Evolutionary conservation across 2,888 invertebrate genomes (phyloP).

Genomic region (Gastracanthus pulcherrimus): DNA sequence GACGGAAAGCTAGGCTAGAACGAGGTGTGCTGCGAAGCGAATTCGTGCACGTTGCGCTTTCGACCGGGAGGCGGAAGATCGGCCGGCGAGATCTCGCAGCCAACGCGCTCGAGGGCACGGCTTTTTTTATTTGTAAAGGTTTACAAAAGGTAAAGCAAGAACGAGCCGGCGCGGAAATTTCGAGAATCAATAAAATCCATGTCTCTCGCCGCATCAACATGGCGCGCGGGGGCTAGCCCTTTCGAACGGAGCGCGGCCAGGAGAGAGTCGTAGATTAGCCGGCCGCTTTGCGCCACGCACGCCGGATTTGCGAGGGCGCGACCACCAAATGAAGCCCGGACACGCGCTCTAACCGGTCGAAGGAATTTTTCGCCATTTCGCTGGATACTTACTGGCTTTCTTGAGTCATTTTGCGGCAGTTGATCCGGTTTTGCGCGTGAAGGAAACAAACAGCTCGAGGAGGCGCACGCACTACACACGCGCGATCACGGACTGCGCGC

Average conservation of each 20-base stretch:
- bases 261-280: not conserved
- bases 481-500: conserved; percentile 55
- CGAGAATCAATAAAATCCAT: conserved; percentile 76
- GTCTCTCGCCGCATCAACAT: conserved; percentile 69
- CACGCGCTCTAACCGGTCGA: not conserved
- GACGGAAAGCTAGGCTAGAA: not conserved
- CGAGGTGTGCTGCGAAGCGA: not conserved
- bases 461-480: conserved; percentile 66
- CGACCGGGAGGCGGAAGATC: not conserved
- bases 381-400: conserved; percentile 73
- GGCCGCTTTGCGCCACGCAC: not conserved
- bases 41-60: not conserved
- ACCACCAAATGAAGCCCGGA: too few relatives aligned
- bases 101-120: not conserved
- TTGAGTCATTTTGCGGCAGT: conserved; percentile 70
- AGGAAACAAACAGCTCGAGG: conserved; percentile 69
- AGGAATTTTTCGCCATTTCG: conserved; percentile 35
- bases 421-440: conserved; percentile 56
- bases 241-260: conserved; percentile 61
- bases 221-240: conserved; percentile 66
- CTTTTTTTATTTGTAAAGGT: too few relatives aligned
- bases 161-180: conserved; percentile 68
- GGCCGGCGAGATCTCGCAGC: not conserved
- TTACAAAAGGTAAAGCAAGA: too few relatives aligned
- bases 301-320: conserved; percentile 6